Conservation (phyloP, 2,113 vertebrate genomes). For the Phaetusa simplex region DNA sequence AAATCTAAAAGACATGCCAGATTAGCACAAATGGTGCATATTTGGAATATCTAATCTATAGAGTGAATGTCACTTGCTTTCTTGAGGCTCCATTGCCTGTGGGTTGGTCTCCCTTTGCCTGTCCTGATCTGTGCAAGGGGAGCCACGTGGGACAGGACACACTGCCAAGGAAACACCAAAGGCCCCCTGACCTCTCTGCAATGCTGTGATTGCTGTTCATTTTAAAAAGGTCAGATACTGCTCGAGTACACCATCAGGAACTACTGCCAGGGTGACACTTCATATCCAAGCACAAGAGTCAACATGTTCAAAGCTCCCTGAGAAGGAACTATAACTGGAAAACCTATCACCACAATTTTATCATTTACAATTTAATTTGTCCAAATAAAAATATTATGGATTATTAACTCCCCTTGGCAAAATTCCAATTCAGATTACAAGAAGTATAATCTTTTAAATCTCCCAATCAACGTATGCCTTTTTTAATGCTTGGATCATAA, state of each 20-base stretch:
- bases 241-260: background rate
- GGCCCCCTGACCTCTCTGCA: background rate
- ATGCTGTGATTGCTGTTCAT: background rate
- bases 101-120: background rate
- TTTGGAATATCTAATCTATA: background rate
- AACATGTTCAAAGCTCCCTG: background rate
- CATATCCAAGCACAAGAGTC: background rate
- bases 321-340: background rate
- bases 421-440: background rate
- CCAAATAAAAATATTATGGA: background rate
- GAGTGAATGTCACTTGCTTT: background rate
- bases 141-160: background rate
- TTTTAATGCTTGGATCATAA: background rate
- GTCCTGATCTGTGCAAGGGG: background rate
- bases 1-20: background rate
- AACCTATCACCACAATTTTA: background rate
- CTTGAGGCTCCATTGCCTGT: background rate
- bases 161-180: background rate
- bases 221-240: background rate
- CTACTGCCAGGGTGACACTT: background rate
- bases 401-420: background rate
- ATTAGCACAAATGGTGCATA: background rate
- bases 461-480: background rate
- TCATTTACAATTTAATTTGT: background rate
- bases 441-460: background rate